phyloP scores from a whole-genome alignment of 1,140 invertebrate species.

The fruit fly (Drosophila melanogaster) region DNA sequence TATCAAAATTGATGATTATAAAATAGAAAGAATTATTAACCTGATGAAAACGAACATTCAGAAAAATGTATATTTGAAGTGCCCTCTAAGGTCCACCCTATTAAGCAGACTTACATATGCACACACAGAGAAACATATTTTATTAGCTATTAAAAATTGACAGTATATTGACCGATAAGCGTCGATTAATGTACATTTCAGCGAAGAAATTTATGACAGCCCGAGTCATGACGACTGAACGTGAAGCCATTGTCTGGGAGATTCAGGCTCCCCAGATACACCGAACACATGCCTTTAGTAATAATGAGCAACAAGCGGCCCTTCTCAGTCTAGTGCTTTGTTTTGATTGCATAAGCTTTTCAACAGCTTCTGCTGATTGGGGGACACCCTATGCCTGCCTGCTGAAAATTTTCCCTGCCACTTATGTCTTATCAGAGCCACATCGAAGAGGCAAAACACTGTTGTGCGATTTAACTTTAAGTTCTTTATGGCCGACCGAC shows the following conservation, averaged over 20 bases:
- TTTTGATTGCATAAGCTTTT: slow-evolving; percentile 41
- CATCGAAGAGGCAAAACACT: slow-evolving; percentile 46
- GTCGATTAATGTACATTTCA: slow-evolving; percentile 15
- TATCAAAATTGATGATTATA: no score
- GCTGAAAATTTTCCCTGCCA: slow-evolving; percentile 48
- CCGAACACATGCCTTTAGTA: background rate
- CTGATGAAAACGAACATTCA: no score
- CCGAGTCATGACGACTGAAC: slow-evolving; percentile 32
- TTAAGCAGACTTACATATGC: background rate
- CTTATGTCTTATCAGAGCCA: slow-evolving; percentile 56
- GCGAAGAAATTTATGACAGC: slow-evolving; percentile 33
- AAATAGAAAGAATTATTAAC: no score
- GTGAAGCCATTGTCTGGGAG: slow-evolving; percentile 27
- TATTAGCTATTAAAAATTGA: slow-evolving; percentile 31
- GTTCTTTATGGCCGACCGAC: slow-evolving; percentile 13
- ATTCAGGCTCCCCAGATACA: slow-evolving; percentile 13
- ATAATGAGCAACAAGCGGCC: slow-evolving; percentile 9
- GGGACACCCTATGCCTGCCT: slow-evolving; percentile 16
- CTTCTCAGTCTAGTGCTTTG: slow-evolving; percentile 29
- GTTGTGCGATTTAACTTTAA: slow-evolving; percentile 29
- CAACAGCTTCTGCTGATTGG: slow-evolving; percentile 19
- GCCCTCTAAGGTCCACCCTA: background rate
- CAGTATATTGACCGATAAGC: slow-evolving; percentile 51
- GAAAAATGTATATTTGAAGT: background rate
- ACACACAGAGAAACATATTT: slow-evolving; percentile 11